Conservation (phyloP, 2,888 invertebrate species). For the Spodoptera picta region DNA sequence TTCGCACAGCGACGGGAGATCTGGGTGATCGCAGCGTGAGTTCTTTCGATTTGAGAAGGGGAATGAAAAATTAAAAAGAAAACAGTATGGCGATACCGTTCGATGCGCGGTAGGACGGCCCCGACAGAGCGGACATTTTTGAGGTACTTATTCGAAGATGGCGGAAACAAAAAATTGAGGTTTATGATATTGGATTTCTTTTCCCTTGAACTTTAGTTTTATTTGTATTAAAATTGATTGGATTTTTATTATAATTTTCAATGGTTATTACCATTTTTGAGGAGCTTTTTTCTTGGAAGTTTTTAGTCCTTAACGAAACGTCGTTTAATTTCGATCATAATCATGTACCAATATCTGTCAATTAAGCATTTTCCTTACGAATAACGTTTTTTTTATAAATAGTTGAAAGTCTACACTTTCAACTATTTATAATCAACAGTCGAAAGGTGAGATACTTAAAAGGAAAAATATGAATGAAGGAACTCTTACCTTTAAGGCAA, state of each 20-base stretch:
- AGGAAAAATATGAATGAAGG: neutral
- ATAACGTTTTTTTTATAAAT: neutral
- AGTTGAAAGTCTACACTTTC: too few relatives aligned
- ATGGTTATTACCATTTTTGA: neutral
- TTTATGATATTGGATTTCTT: conserved; percentile 26
- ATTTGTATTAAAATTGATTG: conserved; percentile 11
- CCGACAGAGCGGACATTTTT: conserved; percentile 61
- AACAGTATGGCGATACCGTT: conserved; percentile 69
- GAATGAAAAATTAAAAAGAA: conserved; percentile 80
- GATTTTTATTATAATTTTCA: neutral
- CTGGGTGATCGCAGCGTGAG: conserved; percentile 72
- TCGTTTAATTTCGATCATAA: too few relatives aligned
- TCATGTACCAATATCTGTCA: too few relatives aligned
- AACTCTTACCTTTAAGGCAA: conserved; percentile 75
- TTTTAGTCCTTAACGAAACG: too few relatives aligned
- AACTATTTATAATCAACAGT: too few relatives aligned
- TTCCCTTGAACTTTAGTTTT: conserved; percentile 15
- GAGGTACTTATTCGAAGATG: conserved; percentile 61
- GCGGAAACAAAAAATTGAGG: conserved; percentile 56
- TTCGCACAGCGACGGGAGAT: conserved; percentile 64
- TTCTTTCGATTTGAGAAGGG: conserved; percentile 82
- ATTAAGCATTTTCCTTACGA: too few relatives aligned
- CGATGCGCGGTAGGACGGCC: conserved; percentile 61
- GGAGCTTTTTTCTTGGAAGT: conserved; percentile 3
- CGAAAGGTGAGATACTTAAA: neutral